Base-by-base conservation (phyloP, 2,113 vertebrate species). In the Oplegnathus fasciatus region DNA sequence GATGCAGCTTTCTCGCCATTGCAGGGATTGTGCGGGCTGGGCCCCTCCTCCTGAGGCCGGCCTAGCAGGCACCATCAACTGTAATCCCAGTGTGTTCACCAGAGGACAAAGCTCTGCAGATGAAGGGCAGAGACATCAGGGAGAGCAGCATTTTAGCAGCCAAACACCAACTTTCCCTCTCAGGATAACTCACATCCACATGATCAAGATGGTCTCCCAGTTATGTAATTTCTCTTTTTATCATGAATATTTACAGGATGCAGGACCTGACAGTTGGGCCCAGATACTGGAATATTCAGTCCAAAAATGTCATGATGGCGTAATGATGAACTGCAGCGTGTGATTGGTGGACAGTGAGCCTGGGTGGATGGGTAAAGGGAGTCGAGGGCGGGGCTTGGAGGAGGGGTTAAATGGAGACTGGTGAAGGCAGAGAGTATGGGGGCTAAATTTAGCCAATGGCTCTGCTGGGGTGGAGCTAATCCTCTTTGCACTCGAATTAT, bases 401-500 rank as follows among this genome's bases (percentile, higher is more conserved):
- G 92, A 71, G 92, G 91, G 82, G 88, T 87, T 84, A 86, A 84
- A 90, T 68, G 14, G 78, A 90, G 88, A 91, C 73, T 88, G 88
- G 91, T 89, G 85, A 83, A 67, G 83, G 90, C 93, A 87, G 90
- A 83, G 93, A 94, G 90, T 90, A 90, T 91, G 91, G 78, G 85
- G 83, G 94, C 96, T 99, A 96, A 97, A 97, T 98, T 98, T 98
- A 97, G 96, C 95, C 71, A 92, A 95, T 92, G 95, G 92, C 93
- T 96, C 87, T 95, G 92, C 93, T 95, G 93, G 93, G 92, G 96
- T 96, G 96, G 92, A 94, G 96, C 93, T 99, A 99, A 99, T 99
- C 98, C 96, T 97, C 98, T 99, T 99, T 97, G 93, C 91, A 87
- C 50, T 80, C 88, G 90, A 96, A 96, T 97, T 97, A 97, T 97